phyloP scores from a whole-genome alignment of 2,888 invertebrate genomes.

The Andrena bicolor region DNA sequence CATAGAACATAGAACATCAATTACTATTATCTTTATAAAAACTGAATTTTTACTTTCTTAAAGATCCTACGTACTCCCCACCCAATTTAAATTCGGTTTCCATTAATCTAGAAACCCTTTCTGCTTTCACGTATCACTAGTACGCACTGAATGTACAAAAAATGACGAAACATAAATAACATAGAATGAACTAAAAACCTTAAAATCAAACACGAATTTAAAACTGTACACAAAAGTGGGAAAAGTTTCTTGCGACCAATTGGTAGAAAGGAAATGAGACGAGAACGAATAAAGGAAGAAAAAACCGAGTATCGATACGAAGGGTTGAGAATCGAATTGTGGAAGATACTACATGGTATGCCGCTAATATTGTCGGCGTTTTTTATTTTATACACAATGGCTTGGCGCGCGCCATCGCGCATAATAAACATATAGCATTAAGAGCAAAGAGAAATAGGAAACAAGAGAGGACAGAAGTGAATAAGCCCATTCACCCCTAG shows the following conservation, averaged over 20 bases:
- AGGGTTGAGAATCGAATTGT: slow-evolving; percentile 40
- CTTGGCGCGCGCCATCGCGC: slow-evolving; percentile 72
- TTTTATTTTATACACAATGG: slow-evolving; percentile 64
- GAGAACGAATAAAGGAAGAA: not conserved
- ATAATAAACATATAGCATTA: slow-evolving; percentile 66
- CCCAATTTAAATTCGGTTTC: too few relatives aligned
- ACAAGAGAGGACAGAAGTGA: slow-evolving; percentile 62
- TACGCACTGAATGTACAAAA: too few relatives aligned
- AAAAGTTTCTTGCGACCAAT: not conserved
- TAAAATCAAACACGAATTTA: not conserved
- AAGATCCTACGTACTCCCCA: too few relatives aligned
- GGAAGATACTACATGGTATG: slow-evolving; percentile 60
- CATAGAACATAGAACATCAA: too few relatives aligned
- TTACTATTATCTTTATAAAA: too few relatives aligned
- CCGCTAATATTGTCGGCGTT: slow-evolving; percentile 67
- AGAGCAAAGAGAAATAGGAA: slow-evolving; percentile 47
- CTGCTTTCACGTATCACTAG: too few relatives aligned
- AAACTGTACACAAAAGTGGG: not conserved
- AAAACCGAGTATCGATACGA: slow-evolving; percentile 25
- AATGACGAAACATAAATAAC: too few relatives aligned
- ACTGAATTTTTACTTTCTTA: too few relatives aligned
- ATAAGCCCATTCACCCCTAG: slow-evolving; percentile 67
- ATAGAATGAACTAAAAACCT: not conserved
- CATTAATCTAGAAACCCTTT: too few relatives aligned
- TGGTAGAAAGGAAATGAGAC: too few relatives aligned